Conservation (phyloP, 2,113 vertebrate genomes). For the Rhinolophus sinicus region DNA sequence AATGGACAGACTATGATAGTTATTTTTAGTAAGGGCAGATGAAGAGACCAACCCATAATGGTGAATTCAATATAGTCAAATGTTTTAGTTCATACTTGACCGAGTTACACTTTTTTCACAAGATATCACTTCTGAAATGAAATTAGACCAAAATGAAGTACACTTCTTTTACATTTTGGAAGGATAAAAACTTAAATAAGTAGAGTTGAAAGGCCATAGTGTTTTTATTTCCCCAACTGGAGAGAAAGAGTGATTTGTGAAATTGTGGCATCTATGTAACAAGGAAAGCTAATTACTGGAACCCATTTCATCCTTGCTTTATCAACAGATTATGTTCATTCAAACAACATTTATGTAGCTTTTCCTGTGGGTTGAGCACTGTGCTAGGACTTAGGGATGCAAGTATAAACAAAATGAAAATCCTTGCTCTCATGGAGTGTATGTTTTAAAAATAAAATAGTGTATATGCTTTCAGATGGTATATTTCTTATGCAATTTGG, state of each 20-base stretch:
- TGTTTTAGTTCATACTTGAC: not conserved
- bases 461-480: not conserved
- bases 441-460: not conserved
- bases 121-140: not conserved
- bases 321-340: not conserved
- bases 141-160: not conserved
- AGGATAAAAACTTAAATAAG: constrained; percentile 4
- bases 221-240: not conserved
- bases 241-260: not conserved
- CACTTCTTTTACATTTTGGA: not conserved
- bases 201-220: not conserved
- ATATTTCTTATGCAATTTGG: not conserved
- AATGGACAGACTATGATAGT: not conserved
- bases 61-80: not conserved
- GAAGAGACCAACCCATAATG: not conserved
- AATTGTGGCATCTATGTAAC: not conserved
- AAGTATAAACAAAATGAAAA: not conserved
- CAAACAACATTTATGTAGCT: not conserved
- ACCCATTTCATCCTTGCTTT: not conserved
- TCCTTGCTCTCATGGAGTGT: not conserved
- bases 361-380: not conserved
- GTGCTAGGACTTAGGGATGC: not conserved
- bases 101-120: not conserved
- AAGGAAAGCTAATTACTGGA: not conserved
- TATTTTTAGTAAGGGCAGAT: constrained; percentile 27